These are phyloP conservation scores for Sebastes nivosus DNA, from an alignment of 2,797 vertebrate species.

Conservation along the genomic window DNA sequence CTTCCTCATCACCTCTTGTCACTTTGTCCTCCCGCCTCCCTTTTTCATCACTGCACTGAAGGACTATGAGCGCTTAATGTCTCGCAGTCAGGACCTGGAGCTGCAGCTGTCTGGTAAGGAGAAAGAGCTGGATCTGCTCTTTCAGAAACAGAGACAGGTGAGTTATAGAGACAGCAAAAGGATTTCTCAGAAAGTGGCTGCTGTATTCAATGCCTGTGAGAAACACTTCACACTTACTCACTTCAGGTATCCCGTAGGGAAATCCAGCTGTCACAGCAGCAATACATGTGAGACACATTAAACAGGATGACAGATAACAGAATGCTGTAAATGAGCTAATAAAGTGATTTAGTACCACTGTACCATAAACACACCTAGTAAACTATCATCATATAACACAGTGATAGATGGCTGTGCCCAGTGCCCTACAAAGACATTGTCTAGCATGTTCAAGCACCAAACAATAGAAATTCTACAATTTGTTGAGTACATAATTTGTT, in stretches of 20 bases:
- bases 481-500: neutral
- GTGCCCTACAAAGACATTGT: neutral
- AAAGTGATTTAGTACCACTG: neutral
- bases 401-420: neutral
- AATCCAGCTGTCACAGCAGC: neutral
- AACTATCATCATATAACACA: neutral
- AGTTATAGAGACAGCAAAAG: slow-evolving; percentile 14
- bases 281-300: neutral
- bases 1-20: neutral
- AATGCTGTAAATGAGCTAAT: neutral
- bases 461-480: neutral
- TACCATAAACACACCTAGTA: neutral
- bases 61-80: slow-evolving; percentile 89
- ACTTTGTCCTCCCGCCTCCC: neutral
- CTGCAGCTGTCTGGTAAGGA: slow-evolving; percentile 88
- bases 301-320: slow-evolving; percentile 3
- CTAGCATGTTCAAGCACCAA: neutral
- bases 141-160: slow-evolving; percentile 89
- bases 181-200: neutral
- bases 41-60: slow-evolving; percentile 56
- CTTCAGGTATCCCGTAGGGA: neutral
- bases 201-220: neutral
- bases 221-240: neutral
- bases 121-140: slow-evolving; percentile 87
- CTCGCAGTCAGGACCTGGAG: slow-evolving; percentile 87